Conservation (phyloP, 2,797 vertebrate species). For the Apodemus agrarius region DNA sequence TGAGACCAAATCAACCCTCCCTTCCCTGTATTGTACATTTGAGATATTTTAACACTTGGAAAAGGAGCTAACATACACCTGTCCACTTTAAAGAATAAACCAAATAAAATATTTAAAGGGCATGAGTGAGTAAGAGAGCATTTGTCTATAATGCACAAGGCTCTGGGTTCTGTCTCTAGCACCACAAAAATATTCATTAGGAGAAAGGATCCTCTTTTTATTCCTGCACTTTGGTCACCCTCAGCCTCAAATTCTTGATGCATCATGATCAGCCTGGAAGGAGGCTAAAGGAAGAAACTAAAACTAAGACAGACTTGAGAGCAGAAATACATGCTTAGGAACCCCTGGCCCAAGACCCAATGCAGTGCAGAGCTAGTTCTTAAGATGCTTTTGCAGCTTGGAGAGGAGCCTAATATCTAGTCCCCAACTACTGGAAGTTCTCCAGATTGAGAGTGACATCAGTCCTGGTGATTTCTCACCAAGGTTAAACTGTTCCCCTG, state of each 20-base stretch:
- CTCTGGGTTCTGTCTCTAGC: not conserved
- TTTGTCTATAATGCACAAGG: not conserved
- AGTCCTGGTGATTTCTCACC: not conserved
- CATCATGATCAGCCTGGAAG: too few relatives aligned
- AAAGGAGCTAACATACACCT: not conserved
- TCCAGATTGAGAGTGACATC: fast-evolving
- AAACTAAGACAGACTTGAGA: not conserved
- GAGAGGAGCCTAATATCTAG: not conserved
- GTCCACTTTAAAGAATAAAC: not conserved
- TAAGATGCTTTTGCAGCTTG: not conserved
- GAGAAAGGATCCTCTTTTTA: not conserved
- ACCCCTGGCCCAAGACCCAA: not conserved
- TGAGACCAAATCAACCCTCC: not conserved
- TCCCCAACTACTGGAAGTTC: fast-evolving
- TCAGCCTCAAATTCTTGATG: not conserved
- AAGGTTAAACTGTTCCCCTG: not conserved
- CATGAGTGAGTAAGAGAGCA: not conserved
- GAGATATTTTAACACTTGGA: not conserved
- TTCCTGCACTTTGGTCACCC: not conserved
- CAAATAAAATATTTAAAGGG: not conserved
- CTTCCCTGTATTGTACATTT: too few relatives aligned
- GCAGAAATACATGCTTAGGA: not conserved
- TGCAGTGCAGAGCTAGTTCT: not conserved
- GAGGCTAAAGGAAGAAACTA: not conserved
- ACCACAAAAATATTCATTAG: not conserved